A percentile compares a stretch with the other conserved stretches of the same genome.
Evolutionary conservation across 2,113 vertebrate genomes (phyloP).

Genomic region (Oncorhynchus mykiss): DNA sequence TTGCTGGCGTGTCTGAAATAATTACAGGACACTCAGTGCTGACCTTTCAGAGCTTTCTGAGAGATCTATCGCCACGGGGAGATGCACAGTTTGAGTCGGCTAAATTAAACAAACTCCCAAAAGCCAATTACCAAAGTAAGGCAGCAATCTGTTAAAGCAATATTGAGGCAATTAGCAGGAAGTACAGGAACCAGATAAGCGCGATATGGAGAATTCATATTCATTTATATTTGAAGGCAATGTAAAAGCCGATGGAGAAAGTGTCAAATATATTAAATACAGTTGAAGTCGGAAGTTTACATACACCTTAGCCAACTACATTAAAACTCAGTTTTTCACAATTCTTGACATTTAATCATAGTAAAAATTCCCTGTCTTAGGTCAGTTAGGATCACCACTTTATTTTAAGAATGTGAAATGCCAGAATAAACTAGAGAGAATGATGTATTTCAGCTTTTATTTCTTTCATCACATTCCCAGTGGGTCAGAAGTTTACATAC

Average conservation of each 20-base stretch:
- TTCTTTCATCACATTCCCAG: too few species aligned
- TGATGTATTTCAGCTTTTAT: too few species aligned
- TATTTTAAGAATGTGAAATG: too few species aligned
- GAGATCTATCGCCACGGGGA: conserved; percentile 11
- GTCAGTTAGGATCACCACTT: too few species aligned
- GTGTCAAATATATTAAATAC: background rate
- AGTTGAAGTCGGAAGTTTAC: too few species aligned
- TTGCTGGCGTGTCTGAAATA: conserved; percentile 6
- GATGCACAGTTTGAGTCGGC: conserved; percentile 42
- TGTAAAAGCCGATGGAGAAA: conserved; percentile 11
- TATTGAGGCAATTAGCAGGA: conserved; percentile 52
- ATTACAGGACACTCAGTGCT: conserved; percentile 22
- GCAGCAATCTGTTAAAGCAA: conserved; percentile 54
- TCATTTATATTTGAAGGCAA: conserved; percentile 27
- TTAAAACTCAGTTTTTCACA: too few species aligned
- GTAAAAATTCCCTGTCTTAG: too few species aligned
- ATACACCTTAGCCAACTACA: too few species aligned
- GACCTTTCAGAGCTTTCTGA: conserved; percentile 22
- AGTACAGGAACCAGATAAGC: conserved; percentile 44
- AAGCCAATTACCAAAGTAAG: conserved; percentile 38
- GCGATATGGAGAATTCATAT: conserved; percentile 34
- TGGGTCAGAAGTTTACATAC: too few species aligned
- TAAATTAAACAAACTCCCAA: conserved; percentile 39
- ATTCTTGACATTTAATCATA: too few species aligned
- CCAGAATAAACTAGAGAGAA: too few species aligned